phyloP scores from a whole-genome alignment of 2,888 invertebrate species.

The Lacanobia wlatinum region DNA sequence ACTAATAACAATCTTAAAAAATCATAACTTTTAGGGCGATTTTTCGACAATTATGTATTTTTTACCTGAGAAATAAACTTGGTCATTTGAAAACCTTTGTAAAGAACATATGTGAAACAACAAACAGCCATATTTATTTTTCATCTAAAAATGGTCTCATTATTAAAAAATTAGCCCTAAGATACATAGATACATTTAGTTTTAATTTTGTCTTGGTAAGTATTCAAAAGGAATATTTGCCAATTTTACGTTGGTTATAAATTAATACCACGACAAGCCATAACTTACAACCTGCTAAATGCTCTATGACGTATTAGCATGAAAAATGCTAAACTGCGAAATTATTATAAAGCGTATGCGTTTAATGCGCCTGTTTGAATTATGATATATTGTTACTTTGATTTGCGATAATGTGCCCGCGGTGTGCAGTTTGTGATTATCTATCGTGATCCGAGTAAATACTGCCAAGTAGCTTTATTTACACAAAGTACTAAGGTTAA shows the following conservation, averaged over 20 bases:
- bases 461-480: constrained; percentile 16
- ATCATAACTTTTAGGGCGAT: no score
- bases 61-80: no score
- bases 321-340: constrained; percentile 25
- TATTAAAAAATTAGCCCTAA: no score
- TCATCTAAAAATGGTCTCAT: no score
- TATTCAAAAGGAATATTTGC: neutral
- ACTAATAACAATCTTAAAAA: no score
- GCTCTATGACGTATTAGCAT: constrained; percentile 4
- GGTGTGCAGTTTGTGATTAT: constrained; percentile 33
- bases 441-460: constrained; percentile 29
- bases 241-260: neutral
- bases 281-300: neutral
- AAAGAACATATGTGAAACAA: no score
- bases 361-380: constrained; percentile 44
- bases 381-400: constrained; percentile 35
- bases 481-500: constrained; percentile 16
- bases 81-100: no score
- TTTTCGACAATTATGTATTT: no score
- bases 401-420: constrained; percentile 44
- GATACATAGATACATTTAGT: no score
- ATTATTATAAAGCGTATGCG: constrained; percentile 22
- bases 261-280: neutral
- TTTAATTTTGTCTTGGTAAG: neutral
- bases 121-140: no score